Evolutionary conservation across 2,888 invertebrate genomes (phyloP), one percentile per base, ranked within the genome.

Genomic region (Agrypnus murinus): DNA sequence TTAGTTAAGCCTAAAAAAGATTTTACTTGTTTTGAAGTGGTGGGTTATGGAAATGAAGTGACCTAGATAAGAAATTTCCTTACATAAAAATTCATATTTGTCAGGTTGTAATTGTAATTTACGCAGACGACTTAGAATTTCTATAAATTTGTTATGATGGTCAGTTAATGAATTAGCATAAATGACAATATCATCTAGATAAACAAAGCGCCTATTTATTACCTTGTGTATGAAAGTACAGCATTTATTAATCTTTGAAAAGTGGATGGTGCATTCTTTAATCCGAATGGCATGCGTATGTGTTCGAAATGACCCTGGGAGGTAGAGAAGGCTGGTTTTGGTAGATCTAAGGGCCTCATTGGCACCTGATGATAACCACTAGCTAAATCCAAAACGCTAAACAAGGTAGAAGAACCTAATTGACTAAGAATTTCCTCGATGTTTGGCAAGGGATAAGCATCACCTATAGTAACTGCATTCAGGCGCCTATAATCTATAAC

Each of bases 291-390:
- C 45, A 45, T 45, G 1, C 45, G 14, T 1, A 15, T 8, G 15
- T 17, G 17, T 17, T 45, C 45, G 14, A 17, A 15, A 15, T 45
- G 45, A 1, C 17, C 45, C 8, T 15, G 4, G 17, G 73, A 75
- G 2, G 77, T 76, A 3, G 75, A 74, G 60, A 83, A 83, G 0
- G 81, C 81, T 4, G 81, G 81, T 78, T 82, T 81, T 12, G 68
- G 59, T 9, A 71, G 60, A 45, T 81, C 80, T 46, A 71, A 43
- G 2, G 69, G 40, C 4, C 72, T 32, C 46, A 82, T 70, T 12
- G 55, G 34, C 5, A 81, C 78, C 73, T 83, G 81, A 59, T 82
- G 81, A 71, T 77, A 83, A 0, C 80, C 82, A 4, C 74, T 75
- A 3, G n/a, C n/a, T n/a, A n/a, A n/a, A n/a, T n/a, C n/a, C n/a